These are phyloP conservation scores for Nephila pilipes DNA, from an alignment of 1,140 invertebrate genomes.

Conservation along the genomic window DNA sequence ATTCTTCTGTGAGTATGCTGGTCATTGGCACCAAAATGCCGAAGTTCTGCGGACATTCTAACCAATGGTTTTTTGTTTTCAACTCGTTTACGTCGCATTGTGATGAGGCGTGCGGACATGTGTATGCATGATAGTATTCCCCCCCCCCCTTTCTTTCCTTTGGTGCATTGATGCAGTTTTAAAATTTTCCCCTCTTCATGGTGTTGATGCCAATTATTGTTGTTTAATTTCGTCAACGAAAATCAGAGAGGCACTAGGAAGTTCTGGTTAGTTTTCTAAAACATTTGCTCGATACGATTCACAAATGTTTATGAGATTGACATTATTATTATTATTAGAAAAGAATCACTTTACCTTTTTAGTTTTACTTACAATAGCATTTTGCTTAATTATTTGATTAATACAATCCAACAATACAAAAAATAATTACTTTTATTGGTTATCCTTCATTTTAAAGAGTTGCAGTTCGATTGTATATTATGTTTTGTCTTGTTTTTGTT, in stretches of 20 bases:
- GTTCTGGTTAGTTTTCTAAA: neutral
- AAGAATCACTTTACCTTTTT: no score
- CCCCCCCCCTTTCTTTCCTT: no score
- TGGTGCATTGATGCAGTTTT: neutral
- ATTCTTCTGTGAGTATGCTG: conserved; percentile 41
- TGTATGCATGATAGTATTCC: no score
- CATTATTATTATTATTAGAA: no score
- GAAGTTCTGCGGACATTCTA: conserved; percentile 14
- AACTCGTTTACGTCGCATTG: neutral
- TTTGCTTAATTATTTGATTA: no score
- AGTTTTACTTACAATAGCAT: no score
- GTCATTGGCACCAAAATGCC: conserved; percentile 62
- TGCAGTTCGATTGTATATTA: no score
- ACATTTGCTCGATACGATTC: neutral
- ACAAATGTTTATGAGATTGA: neutral
- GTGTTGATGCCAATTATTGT: conserved; percentile 31
- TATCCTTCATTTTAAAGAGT: no score
- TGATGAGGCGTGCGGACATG: neutral
- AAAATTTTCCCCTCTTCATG: neutral
- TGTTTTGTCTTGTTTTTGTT: no score
- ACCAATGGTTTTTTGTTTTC: conserved; percentile 4
- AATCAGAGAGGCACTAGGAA: neutral
- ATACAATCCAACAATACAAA: no score
- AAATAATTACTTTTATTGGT: no score
- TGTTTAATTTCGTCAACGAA: conserved; percentile 50